phyloP scores from a whole-genome alignment of 2,113 vertebrate species.

The Strigops habroptila region DNA sequence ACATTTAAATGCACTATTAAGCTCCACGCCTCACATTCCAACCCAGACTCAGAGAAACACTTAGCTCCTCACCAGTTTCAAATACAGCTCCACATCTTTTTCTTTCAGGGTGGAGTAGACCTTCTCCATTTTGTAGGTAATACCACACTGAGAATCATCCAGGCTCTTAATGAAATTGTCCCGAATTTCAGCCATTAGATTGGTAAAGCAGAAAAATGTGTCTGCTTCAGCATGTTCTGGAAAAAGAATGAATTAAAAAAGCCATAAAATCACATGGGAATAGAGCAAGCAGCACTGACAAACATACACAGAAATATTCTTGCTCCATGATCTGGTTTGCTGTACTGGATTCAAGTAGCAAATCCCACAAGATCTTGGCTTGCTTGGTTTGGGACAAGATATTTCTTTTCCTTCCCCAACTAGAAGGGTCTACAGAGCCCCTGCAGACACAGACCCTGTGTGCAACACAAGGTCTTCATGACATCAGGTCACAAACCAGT shows the following conservation, averaged over 20 bases:
- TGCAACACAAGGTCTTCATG: not conserved
- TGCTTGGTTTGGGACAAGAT: not conserved
- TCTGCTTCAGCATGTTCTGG: slow-evolving; percentile 95
- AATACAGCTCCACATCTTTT: slow-evolving; percentile 89
- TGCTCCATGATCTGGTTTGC: not conserved
- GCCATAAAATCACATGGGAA: not conserved
- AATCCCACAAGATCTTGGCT: not conserved
- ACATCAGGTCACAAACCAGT: not conserved
- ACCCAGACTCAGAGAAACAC: not conserved
- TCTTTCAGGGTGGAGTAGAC: slow-evolving; percentile 94
- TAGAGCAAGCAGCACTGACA: not conserved
- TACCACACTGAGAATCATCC: slow-evolving; percentile 96
- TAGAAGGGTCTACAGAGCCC: not conserved
- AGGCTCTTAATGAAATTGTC: slow-evolving; percentile 99
- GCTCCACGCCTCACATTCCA: not conserved
- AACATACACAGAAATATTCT: not conserved
- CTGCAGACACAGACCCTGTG: not conserved
- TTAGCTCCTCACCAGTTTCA: slow-evolving; percentile 84
- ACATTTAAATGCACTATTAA: not conserved
- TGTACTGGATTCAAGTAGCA: not conserved
- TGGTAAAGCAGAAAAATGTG: slow-evolving; percentile 98
- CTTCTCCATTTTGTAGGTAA: slow-evolving; percentile 97
- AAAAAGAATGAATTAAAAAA: not conserved
- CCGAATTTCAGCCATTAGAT: slow-evolving; percentile 96
- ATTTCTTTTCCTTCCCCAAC: not conserved